Conservation (phyloP, 2,888 invertebrate genomes). For the Stenchaetothrips biformis region DNA sequence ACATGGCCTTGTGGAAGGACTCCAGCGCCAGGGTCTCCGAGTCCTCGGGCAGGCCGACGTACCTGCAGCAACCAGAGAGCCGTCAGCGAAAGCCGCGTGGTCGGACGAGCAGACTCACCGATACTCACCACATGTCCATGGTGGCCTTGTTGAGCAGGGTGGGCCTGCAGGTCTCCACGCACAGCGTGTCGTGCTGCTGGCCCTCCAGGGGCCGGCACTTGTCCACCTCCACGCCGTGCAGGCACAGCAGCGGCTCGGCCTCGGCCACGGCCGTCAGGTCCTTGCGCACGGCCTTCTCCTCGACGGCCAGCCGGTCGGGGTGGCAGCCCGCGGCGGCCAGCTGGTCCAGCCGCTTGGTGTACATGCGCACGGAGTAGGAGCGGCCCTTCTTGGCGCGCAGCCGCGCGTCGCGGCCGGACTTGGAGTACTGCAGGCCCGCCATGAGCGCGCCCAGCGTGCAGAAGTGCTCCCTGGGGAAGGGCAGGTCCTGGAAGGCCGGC, state of each 20-base stretch:
- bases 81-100: not conserved
- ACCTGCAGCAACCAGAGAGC: not conserved
- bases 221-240: constrained; percentile 12
- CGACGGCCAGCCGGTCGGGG: not conserved
- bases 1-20: constrained; percentile 24
- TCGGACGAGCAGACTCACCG: not conserved
- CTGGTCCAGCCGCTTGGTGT: not conserved
- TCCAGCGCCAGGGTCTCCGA: not conserved
- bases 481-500: not conserved
- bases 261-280: not conserved
- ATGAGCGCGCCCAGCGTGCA: not conserved
- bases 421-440: not conserved
- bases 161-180: not conserved
- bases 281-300: constrained; percentile 6
- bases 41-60: not conserved
- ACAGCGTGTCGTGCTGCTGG: not conserved
- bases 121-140: constrained; percentile 16
- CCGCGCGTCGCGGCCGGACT: not conserved
- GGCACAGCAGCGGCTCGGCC: not conserved
- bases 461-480: not conserved
- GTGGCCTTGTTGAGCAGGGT: constrained; percentile 5
- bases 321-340: not conserved
- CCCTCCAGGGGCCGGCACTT: not conserved
- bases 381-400: not conserved
- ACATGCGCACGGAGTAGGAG: not conserved